phyloP scores from a whole-genome alignment of 2,797 vertebrate species.

The Siniperca scherzeri region DNA sequence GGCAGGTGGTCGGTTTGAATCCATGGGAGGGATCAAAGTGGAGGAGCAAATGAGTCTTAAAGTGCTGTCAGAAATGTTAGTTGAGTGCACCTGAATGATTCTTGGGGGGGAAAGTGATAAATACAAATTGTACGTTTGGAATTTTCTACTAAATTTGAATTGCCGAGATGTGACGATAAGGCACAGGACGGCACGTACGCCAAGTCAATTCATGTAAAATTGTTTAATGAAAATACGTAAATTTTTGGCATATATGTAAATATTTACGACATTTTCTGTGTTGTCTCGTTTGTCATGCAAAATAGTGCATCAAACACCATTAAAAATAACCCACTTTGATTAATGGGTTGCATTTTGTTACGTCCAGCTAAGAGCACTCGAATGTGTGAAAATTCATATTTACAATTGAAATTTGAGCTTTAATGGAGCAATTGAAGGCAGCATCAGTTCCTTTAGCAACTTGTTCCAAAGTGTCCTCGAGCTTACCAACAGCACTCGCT shows the following conservation, averaged over 20 bases:
- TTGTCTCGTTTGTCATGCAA: constrained; percentile 17
- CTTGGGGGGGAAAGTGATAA: not conserved
- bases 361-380: not conserved
- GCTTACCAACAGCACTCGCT: not conserved
- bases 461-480: not conserved
- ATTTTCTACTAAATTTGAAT: not conserved
- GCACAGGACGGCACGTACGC: fast-evolving
- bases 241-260: not conserved
- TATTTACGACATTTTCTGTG: not conserved
- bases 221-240: too few species aligned
- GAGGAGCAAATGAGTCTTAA: constrained; percentile 29
- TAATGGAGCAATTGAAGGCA: constrained; percentile 1
- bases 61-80: constrained; percentile 26
- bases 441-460: constrained; percentile 3
- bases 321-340: not conserved
- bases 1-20: constrained; percentile 37
- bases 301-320: not conserved
- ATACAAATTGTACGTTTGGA: not conserved
- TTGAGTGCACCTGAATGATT: not conserved
- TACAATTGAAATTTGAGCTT: not conserved
- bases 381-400: constrained; percentile 17
- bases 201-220: not conserved
- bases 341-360: constrained; percentile 10
- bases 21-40: constrained; percentile 9
- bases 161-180: not conserved